Conservation (phyloP, 2,888 invertebrate genomes). For the Volucella inanis region DNA sequence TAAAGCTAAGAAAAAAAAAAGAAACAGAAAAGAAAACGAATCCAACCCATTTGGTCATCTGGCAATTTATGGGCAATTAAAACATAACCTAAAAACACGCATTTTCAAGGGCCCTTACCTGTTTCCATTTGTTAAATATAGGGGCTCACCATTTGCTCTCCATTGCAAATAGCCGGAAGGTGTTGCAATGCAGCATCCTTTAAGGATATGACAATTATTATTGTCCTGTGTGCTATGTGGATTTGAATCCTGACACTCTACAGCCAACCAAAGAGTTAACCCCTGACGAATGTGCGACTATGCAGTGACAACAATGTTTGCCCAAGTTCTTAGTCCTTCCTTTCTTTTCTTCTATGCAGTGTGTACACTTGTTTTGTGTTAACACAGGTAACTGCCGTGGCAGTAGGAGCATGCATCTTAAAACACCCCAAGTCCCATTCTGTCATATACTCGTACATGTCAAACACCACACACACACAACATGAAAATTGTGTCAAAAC, state of each 20-base stretch:
- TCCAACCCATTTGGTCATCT: conserved; percentile 62
- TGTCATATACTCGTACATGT: conserved; percentile 22
- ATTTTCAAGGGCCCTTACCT: conserved; percentile 70
- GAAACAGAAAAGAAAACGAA: conserved; percentile 24
- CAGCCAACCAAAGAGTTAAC: conserved; percentile 69
- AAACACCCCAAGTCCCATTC: conserved; percentile 19
- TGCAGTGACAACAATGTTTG: conserved; percentile 65
- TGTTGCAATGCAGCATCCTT: conserved; percentile 62
- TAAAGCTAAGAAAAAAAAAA: conserved; percentile 28
- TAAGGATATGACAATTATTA: conserved; percentile 61
- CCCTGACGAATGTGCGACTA: conserved; percentile 69
- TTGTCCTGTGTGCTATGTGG: conserved; percentile 79
- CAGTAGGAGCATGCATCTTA: conserved; percentile 22
- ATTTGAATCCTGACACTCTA: conserved; percentile 83
- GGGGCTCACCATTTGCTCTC: conserved; percentile 60
- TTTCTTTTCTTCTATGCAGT: conserved; percentile 12
- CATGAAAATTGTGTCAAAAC: conserved; percentile 81
- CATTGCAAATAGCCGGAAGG: conserved; percentile 62
- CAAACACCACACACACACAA: conserved; percentile 56
- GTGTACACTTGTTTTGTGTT: conserved; percentile 48
- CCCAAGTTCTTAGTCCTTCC: conserved; percentile 60
- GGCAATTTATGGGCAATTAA: conserved; percentile 81
- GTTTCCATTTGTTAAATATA: conserved; percentile 60
- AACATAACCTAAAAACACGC: conserved; percentile 82
- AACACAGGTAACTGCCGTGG: conserved; percentile 60